phyloP scores from a whole-genome alignment of 2,113 vertebrate species.

The Ondatra zibethicus region DNA sequence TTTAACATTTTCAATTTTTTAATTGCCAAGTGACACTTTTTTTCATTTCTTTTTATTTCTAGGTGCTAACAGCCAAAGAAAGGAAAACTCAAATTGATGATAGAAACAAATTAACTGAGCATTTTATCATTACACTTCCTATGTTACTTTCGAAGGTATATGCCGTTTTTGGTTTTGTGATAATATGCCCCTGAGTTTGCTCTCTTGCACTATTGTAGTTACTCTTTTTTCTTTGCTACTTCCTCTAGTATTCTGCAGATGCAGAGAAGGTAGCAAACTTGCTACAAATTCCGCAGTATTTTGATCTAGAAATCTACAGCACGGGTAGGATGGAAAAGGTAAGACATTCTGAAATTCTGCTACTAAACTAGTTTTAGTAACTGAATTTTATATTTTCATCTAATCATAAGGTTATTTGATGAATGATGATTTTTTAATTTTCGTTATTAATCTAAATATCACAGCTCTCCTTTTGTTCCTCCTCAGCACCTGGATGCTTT shows the following conservation, averaged over 20 bases:
- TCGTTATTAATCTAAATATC: slow-evolving; percentile 37
- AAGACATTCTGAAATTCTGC: slow-evolving; percentile 45
- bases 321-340: slow-evolving; percentile 99
- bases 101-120: slow-evolving; percentile 98
- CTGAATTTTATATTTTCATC: slow-evolving; percentile 28
- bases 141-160: slow-evolving; percentile 98
- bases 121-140: slow-evolving; percentile 99
- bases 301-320: slow-evolving; percentile 99
- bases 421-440: slow-evolving; percentile 27
- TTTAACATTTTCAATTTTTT: slow-evolving; percentile 57
- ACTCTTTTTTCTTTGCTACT: slow-evolving; percentile 52
- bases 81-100: slow-evolving; percentile 99
- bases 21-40: slow-evolving; percentile 60
- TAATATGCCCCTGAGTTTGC: not conserved
- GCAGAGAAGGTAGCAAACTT: slow-evolving; percentile 99
- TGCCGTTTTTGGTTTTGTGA: slow-evolving; percentile 53
- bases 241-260: slow-evolving; percentile 95
- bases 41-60: slow-evolving; percentile 75
- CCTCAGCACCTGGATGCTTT: slow-evolving; percentile 95
- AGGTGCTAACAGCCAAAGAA: slow-evolving; percentile 99
- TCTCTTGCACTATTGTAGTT: not conserved
- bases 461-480: slow-evolving; percentile 70
- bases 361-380: slow-evolving; percentile 40
- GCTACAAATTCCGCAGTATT: slow-evolving; percentile 98
- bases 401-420: not conserved